Percentiles rank a stretch among this genome's conserved stretches.
Conservation (phyloP, 35 echinoderm and acorn worm genomes). For the Lytechinus pictus region DNA sequence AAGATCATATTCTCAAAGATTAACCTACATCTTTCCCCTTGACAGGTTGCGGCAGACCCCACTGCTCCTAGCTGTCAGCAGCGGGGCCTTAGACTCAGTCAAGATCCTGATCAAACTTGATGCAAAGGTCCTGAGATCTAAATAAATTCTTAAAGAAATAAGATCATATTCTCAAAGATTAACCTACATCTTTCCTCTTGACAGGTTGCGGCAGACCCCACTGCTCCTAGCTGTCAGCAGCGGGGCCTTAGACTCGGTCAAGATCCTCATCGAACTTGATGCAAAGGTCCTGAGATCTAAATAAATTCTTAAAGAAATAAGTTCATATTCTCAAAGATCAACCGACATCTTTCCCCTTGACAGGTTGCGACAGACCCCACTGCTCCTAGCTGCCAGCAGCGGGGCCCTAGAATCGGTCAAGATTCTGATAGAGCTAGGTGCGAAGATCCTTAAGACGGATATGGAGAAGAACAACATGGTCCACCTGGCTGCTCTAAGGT, state of each 20-base stretch:
- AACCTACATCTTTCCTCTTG: too few relatives aligned
- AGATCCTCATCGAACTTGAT: constrained; percentile 79
- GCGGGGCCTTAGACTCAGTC: constrained; percentile 88
- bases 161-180: too few relatives aligned
- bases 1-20: too few relatives aligned
- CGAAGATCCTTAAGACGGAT: constrained; percentile 74
- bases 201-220: constrained; percentile 81
- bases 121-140: constrained; percentile 70
- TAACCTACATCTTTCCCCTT: too few relatives aligned
- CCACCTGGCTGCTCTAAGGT: constrained; percentile 89
- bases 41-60: constrained; percentile 84
- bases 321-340: background rate
- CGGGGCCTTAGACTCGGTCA: constrained; percentile 87
- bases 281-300: constrained; percentile 69
- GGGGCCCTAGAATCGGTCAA: constrained; percentile 90
- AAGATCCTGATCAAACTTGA: constrained; percentile 80
- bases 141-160: background rate
- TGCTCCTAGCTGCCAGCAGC: constrained; percentile 91
- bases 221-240: constrained; percentile 88
- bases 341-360: background rate
- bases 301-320: constrained; percentile 21
- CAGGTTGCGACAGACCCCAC: constrained; percentile 84
- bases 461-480: constrained; percentile 92
- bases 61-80: constrained; percentile 86
- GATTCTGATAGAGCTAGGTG: constrained; percentile 81